A percentile compares a stretch with the other conserved stretches of the same genome.
Evolutionary conservation across 2,888 invertebrate species (phyloP).

Genomic region (Andricus quercusramuli): DNA sequence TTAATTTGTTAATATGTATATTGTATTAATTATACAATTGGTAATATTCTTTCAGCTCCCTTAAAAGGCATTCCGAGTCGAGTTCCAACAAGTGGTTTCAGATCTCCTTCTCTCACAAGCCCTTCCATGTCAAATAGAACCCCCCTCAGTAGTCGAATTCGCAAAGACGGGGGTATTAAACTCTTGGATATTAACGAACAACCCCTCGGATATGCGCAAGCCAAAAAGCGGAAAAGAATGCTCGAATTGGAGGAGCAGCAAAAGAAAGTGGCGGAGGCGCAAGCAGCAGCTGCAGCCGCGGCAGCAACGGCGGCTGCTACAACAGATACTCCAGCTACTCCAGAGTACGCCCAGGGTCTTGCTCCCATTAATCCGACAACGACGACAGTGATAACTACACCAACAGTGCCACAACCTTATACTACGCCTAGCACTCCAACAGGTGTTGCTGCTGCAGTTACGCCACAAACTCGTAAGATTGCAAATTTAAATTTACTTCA

Average conservation of each 20-base stretch:
- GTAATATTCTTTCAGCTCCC: constrained; percentile 83
- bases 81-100: constrained; percentile 85
- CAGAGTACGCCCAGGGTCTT: constrained; percentile 91
- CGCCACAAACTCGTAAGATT: constrained; percentile 67
- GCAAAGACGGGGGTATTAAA: constrained; percentile 96
- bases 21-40: background rate
- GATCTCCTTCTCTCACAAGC: constrained; percentile 79
- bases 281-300: constrained; percentile 72
- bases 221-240: constrained; percentile 92
- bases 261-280: constrained; percentile 82
- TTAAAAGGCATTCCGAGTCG: constrained; percentile 94
- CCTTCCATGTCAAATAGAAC: constrained; percentile 81
- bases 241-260: constrained; percentile 85
- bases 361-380: constrained; percentile 82
- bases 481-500: background rate
- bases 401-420: constrained; percentile 64
- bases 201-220: constrained; percentile 90
- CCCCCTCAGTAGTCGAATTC: constrained; percentile 81
- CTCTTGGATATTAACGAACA: constrained; percentile 96
- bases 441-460: constrained; percentile 64
- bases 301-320: constrained; percentile 70
- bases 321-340: constrained; percentile 81
- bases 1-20: no score
- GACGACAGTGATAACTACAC: constrained; percentile 54
- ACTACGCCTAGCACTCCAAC: constrained; percentile 69